A percentile compares a stretch with the other conserved stretches of the same genome.
Evolutionary conservation across 2,888 invertebrate genomes (phyloP).

Genomic region (Acronicta leporina): DNA sequence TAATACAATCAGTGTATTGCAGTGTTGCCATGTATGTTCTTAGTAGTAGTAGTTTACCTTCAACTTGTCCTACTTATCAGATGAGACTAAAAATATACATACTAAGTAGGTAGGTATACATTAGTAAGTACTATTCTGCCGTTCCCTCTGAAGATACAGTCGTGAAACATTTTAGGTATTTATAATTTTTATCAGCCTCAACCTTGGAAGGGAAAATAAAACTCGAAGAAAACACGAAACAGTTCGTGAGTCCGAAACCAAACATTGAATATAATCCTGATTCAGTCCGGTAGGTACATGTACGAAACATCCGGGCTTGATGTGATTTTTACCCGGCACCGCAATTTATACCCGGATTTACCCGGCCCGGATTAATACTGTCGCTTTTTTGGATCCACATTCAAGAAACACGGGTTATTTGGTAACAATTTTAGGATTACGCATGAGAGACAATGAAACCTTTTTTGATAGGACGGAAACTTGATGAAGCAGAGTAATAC

Average conservation of each 20-base stretch:
- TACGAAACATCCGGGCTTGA: conserved; percentile 48
- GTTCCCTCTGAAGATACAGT: too few species aligned
- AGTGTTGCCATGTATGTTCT: too few species aligned
- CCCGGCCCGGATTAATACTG: conserved; percentile 57
- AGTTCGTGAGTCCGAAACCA: conserved; percentile 7
- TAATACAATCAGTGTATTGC: too few species aligned
- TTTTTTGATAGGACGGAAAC: too few species aligned
- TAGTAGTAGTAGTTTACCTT: too few species aligned
- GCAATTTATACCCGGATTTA: conserved; percentile 59
- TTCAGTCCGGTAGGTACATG: conserved; percentile 33
- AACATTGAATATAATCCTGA: conserved; percentile 42
- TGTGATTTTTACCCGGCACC: conserved; percentile 53
- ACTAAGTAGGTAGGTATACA: too few species aligned
- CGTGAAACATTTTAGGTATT: too few species aligned
- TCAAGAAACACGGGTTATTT: conserved; percentile 34
- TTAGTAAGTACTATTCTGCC: too few species aligned
- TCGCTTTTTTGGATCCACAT: conserved; percentile 41
- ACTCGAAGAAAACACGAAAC: conserved; percentile 14
- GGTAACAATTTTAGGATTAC: conserved; percentile 1
- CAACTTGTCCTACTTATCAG: too few species aligned
- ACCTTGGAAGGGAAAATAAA: conserved; percentile 3
- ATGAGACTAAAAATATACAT: too few species aligned
- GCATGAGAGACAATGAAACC: not conserved
- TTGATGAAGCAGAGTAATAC: too few species aligned
- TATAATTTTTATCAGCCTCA: not conserved